Evolutionary conservation across 2,888 invertebrate species (phyloP).

Genomic region (Caenorhabditis angaria): DNA sequence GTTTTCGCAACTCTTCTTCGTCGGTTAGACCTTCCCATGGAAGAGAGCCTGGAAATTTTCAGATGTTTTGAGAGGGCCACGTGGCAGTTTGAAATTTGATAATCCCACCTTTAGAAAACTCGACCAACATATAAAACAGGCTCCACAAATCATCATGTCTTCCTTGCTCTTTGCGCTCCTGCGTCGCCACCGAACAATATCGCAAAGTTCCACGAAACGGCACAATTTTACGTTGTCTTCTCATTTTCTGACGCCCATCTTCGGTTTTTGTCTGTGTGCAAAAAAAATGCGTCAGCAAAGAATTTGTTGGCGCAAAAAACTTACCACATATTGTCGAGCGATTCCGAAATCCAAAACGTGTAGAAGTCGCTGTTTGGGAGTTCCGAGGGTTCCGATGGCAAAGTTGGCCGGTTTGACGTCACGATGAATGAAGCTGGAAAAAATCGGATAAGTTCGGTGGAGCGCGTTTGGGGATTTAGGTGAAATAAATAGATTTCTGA

Average conservation of each 20-base stretch:
- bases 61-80: slow-evolving; percentile 3
- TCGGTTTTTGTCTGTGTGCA: slow-evolving; percentile 12
- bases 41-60: not conserved
- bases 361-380: slow-evolving; percentile 38
- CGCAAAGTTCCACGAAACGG: slow-evolving; percentile 52
- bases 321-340: slow-evolving; percentile 40
- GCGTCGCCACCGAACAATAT: slow-evolving; percentile 54
- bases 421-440: slow-evolving; percentile 39
- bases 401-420: slow-evolving; percentile 56
- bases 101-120: slow-evolving; percentile 43
- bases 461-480: too few relatives aligned
- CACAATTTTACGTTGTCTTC: slow-evolving; percentile 36
- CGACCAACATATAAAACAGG: slow-evolving; percentile 53
- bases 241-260: slow-evolving; percentile 24
- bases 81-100: slow-evolving; percentile 47
- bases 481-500: too few relatives aligned
- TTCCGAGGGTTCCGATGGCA: slow-evolving; percentile 43
- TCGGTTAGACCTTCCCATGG: slow-evolving; percentile 23
- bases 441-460: too few relatives aligned
- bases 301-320: not conserved
- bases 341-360: slow-evolving; percentile 57
- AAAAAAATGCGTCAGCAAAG: not conserved
- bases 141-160: slow-evolving; percentile 57
- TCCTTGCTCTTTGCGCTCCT: slow-evolving; percentile 53
- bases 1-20: slow-evolving; percentile 27